Percentiles rank a stretch among this genome's conserved stretches.
These are phyloP conservation scores for Drosophila pseudotalamancana DNA, from an alignment of 2,888 invertebrate species.

Conservation along the genomic window DNA sequence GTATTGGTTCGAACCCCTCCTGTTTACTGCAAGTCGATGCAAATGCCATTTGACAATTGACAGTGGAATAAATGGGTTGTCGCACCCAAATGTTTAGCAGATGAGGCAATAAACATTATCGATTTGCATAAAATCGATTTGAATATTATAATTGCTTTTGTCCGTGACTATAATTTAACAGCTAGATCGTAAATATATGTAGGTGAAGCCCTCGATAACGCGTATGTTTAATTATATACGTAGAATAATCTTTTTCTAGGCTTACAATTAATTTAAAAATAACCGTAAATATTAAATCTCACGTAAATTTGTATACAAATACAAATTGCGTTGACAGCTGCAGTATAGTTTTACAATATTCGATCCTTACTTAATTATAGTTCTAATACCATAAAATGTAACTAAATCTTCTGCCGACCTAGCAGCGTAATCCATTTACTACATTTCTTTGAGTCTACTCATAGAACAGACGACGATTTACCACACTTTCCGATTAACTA, in stretches of 20 bases:
- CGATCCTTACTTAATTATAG: neutral
- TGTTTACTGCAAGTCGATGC: slow-evolving; percentile 47
- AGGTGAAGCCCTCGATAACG: neutral
- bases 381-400: neutral
- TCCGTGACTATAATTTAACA: slow-evolving; percentile 48
- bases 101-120: slow-evolving; percentile 46
- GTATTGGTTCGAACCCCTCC: slow-evolving; percentile 30
- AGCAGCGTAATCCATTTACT: neutral
- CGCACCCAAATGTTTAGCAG: slow-evolving; percentile 31
- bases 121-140: slow-evolving; percentile 44
- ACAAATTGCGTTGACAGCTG: no score
- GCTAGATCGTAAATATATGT: neutral
- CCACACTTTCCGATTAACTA: slow-evolving; percentile 4
- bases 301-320: no score
- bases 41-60: slow-evolving; percentile 21
- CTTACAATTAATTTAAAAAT: neutral
- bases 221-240: neutral
- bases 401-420: neutral
- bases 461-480: slow-evolving; percentile 9
- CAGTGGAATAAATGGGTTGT: slow-evolving; percentile 23
- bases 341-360: no score
- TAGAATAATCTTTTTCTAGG: no score
- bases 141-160: slow-evolving; percentile 36
- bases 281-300: no score
- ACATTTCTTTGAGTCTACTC: slow-evolving; percentile 1